These are phyloP conservation scores for Pseudopodoces humilis DNA, from an alignment of 2,113 vertebrate species.

Conservation along the genomic window DNA sequence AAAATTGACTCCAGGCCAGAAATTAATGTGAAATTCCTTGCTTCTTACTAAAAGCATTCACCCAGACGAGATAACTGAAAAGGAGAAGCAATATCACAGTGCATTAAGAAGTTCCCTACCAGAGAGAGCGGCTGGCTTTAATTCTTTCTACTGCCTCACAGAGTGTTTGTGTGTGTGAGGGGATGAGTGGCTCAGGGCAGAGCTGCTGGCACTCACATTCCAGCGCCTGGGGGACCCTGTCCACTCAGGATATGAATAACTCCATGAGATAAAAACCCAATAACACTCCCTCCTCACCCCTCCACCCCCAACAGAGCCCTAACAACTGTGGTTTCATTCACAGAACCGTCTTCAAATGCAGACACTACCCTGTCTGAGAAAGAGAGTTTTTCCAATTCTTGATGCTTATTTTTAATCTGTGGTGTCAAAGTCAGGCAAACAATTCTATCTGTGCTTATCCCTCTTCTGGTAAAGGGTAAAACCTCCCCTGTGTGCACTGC, in stretches of 20 bases:
- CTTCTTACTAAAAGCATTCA: constrained; percentile 30
- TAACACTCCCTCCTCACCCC: neutral
- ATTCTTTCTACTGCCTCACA: neutral
- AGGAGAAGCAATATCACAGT: constrained; percentile 6
- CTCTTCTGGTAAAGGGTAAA: neutral
- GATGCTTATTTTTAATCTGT: constrained; percentile 18
- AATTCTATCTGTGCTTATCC: neutral
- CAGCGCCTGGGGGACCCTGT: neutral
- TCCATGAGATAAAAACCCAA: neutral
- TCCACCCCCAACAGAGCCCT: neutral
- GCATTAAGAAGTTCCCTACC: constrained; percentile 36
- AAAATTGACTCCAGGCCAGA: neutral
- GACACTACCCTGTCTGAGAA: neutral
- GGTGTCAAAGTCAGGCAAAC: neutral
- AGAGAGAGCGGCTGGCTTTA: neutral
- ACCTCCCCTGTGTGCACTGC: neutral
- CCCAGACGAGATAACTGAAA: constrained; percentile 16
- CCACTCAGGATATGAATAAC: neutral
- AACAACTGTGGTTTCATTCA: neutral
- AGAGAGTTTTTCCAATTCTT: neutral
- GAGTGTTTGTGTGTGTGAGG: neutral
- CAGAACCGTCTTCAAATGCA: neutral
- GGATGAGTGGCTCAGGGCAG: neutral
- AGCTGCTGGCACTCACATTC: neutral
- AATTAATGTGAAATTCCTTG: neutral